These are phyloP conservation scores for Zoanthus sociatus DNA, from an alignment of 92 coral and sea anemone genomes.

Conservation along the genomic window DNA sequence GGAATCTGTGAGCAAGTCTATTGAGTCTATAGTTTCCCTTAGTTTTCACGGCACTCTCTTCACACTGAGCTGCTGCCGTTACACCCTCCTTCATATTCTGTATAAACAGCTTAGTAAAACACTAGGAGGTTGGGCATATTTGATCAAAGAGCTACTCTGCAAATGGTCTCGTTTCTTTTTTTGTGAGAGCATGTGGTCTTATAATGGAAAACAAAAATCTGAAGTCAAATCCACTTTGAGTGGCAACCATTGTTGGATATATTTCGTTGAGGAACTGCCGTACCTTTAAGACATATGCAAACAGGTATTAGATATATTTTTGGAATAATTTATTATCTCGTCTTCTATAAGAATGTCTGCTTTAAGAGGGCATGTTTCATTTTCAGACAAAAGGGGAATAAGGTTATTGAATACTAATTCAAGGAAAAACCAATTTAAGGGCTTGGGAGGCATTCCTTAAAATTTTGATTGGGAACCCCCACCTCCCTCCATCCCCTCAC, in stretches of 20 bases:
- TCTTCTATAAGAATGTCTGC: no score
- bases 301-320: not conserved
- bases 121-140: constrained; percentile 50
- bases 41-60: no score
- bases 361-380: not conserved
- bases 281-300: not conserved
- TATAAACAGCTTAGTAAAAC: constrained; percentile 49
- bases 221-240: constrained; percentile 60
- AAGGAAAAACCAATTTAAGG: no score
- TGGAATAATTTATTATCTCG: not conserved
- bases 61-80: no score
- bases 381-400: not conserved
- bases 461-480: no score
- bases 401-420: no score
- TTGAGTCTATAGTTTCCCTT: no score
- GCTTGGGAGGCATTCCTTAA: no score
- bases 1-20: no score
- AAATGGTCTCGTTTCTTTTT: constrained; percentile 54
- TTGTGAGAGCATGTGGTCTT: constrained; percentile 47
- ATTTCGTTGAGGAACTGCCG: constrained; percentile 61
- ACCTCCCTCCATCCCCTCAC: no score
- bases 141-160: constrained; percentile 35
- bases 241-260: constrained; percentile 62
- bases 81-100: constrained; percentile 55
- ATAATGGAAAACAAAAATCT: constrained; percentile 55